phyloP scores from a whole-genome alignment of 2,797 vertebrate genomes.

The Chromis chromis region DNA sequence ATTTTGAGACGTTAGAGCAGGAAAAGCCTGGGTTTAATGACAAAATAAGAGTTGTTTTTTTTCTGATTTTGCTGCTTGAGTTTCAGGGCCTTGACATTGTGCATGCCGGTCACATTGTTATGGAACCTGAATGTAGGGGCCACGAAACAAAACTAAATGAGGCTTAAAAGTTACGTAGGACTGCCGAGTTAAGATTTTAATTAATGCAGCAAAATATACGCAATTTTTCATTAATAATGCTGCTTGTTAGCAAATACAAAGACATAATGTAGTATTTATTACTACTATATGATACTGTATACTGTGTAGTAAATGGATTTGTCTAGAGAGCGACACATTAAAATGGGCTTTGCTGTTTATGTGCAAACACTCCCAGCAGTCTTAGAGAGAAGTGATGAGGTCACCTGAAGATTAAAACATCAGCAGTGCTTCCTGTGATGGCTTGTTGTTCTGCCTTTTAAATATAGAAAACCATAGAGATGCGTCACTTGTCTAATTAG shows the following conservation, averaged over 20 bases:
- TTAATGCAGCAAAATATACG: background rate
- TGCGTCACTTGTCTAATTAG: constrained; percentile 18
- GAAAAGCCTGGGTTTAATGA: too few species aligned
- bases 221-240: too few species aligned
- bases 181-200: background rate
- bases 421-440: constrained; percentile 5
- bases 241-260: too few species aligned
- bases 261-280: too few species aligned
- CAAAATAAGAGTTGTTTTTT: too few species aligned
- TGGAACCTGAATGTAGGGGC: background rate
- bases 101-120: too few species aligned
- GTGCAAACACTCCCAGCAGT: background rate
- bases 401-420: background rate
- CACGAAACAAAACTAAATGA: background rate
- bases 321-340: background rate
- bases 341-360: too few species aligned
- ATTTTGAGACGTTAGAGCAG: too few species aligned
- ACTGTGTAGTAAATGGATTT: background rate
- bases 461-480: background rate
- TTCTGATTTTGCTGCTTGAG: too few species aligned
- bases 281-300: too few species aligned
- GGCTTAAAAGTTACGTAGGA: background rate
- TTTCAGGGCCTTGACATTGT: background rate
- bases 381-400: background rate
- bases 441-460: constrained; percentile 11